A percentile compares a stretch with the other conserved stretches of the same genome.
Evolutionary conservation across 2,797 vertebrate genomes (phyloP).

Genomic region (Orientallactaga sibirica): DNA sequence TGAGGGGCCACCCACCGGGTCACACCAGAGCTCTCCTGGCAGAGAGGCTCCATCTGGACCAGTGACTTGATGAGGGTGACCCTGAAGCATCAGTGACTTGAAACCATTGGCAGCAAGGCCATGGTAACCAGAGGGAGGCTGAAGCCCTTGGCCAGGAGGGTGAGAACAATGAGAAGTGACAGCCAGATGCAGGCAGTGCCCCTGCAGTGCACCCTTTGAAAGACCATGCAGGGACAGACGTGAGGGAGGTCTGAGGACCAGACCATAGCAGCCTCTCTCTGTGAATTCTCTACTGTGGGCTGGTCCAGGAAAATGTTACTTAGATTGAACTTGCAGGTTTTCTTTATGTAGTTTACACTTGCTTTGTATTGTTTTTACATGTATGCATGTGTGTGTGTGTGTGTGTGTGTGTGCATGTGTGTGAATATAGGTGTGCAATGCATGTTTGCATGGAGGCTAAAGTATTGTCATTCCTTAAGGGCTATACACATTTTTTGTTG

Average conservation of each 20-base stretch:
- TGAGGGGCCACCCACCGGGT: rapidly evolving
- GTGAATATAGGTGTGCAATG: too few relatives aligned
- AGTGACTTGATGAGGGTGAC: rapidly evolving
- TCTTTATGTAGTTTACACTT: too few relatives aligned
- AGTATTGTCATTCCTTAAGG: too few relatives aligned
- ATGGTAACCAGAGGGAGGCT: not conserved
- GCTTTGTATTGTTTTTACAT: not conserved
- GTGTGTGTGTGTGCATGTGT: too few relatives aligned
- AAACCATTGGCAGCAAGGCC: too few relatives aligned
- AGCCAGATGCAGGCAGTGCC: rapidly evolving
- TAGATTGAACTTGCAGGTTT: not conserved
- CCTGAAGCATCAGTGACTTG: not conserved
- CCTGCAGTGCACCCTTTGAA: not conserved
- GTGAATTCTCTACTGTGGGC: not conserved
- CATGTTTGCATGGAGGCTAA: too few relatives aligned
- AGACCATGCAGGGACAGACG: not conserved
- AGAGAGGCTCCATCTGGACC: too few relatives aligned
- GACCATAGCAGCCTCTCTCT: rapidly evolving
- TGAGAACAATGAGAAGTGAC: not conserved
- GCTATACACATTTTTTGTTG: too few relatives aligned
- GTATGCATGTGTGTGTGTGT: too few relatives aligned
- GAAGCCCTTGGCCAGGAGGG: too few relatives aligned
- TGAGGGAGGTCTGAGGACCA: rapidly evolving
- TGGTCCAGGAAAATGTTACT: not conserved
- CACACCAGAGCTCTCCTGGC: not conserved